These are phyloP conservation scores for Halcyon leucocephala DNA, from an alignment of 2,797 vertebrate genomes.

Conservation along the genomic window DNA sequence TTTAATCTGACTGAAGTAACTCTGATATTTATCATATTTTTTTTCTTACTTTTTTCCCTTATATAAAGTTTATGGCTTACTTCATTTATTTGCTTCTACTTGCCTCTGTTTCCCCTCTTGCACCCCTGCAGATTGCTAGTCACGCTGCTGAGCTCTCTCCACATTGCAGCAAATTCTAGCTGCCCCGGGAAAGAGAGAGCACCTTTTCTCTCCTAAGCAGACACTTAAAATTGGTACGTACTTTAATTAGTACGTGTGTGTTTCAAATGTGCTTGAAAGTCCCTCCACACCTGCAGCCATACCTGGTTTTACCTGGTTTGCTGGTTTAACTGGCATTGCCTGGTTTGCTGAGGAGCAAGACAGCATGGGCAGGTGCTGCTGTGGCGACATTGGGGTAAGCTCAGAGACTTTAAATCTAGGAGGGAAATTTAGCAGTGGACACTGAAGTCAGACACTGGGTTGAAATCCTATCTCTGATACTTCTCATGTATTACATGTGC, in stretches of 20 bases:
- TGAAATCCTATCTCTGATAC: neutral
- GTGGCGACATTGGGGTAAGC: accelerated
- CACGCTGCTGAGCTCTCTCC: neutral
- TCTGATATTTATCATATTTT: neutral
- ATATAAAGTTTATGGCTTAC: neutral
- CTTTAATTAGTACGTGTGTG: neutral
- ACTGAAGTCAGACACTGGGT: neutral
- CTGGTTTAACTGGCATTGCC: neutral
- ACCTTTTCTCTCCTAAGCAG: neutral
- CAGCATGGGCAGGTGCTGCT: neutral
- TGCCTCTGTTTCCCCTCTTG: neutral
- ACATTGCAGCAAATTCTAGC: neutral
- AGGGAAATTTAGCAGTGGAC: neutral
- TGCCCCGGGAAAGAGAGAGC: neutral
- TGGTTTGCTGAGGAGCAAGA: neutral
- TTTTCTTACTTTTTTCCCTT: neutral
- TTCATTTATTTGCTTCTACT: neutral
- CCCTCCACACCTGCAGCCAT: neutral
- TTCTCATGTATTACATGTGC: neutral
- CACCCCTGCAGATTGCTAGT: neutral
- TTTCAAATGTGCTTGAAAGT: neutral
- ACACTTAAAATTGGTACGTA: neutral
- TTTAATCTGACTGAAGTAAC: conserved; percentile 15
- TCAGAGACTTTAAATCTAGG: neutral
- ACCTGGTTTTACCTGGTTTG: neutral